Percentiles rank a stretch among this genome's conserved stretches.
phyloP scores from a whole-genome alignment of 2,888 invertebrate genomes.

The Lymantria monacha region DNA sequence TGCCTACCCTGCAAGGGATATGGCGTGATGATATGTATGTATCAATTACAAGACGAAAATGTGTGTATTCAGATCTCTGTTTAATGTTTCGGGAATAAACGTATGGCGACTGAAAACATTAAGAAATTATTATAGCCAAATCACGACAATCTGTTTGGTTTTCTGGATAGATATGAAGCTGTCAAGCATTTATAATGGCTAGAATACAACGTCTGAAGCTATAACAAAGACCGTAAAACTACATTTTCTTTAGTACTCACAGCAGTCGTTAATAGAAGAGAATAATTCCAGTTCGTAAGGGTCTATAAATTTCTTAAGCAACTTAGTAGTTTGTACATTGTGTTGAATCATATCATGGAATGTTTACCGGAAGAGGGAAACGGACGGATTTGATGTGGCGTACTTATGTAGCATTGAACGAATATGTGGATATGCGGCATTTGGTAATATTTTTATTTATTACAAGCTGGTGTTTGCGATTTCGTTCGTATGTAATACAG shows the following conservation, averaged over 20 bases:
- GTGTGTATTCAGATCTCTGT: no score
- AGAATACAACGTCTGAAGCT: conserved; percentile 8
- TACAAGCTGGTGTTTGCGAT: no score
- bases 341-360: conserved; percentile 20
- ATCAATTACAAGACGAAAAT: no score
- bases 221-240: conserved; percentile 22
- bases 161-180: no score
- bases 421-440: conserved; percentile 8
- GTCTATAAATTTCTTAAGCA: conserved; percentile 34
- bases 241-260: conserved; percentile 25
- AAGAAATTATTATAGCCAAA: no score
- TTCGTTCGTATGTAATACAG: no score
- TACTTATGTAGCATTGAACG: conserved; percentile 4
- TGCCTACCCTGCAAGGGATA: no score
- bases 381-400: conserved; percentile 7
- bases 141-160: no score
- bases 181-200: no score
- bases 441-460: background rate
- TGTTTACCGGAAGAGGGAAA: conserved; percentile 15
- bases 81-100: no score
- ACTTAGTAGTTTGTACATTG: conserved; percentile 30
- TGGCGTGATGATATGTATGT: no score
- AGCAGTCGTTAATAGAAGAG: conserved; percentile 28
- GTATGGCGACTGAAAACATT: no score
- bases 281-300: conserved; percentile 20